These are phyloP conservation scores for Phalacrocorax carbo DNA, from an alignment of 2,113 vertebrate species.

Conservation along the genomic window DNA sequence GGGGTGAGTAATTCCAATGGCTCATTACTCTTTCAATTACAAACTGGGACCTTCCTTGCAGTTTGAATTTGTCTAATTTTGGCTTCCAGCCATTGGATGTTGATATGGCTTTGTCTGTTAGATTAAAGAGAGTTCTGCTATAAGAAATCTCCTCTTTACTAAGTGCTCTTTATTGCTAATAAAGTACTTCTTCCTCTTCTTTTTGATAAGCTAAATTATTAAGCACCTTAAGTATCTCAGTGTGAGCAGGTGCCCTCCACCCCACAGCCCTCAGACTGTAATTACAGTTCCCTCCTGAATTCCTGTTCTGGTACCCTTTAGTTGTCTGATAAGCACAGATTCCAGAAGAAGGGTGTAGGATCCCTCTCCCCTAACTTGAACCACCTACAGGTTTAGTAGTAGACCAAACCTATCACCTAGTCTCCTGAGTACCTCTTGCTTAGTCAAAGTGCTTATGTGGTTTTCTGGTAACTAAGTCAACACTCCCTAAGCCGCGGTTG, in stretches of 20 bases:
- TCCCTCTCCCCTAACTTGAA: not conserved
- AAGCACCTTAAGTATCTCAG: not conserved
- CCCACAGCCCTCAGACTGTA: not conserved
- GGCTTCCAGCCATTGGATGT: constrained; percentile 27
- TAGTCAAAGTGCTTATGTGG: not conserved
- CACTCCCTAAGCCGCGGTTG: not conserved
- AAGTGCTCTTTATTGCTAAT: not conserved
- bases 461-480: not conserved
- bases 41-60: constrained; percentile 32
- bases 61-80: constrained; percentile 44
- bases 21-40: constrained; percentile 61
- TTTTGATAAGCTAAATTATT: constrained; percentile 7
- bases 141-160: not conserved
- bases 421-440: not conserved
- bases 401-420: not conserved
- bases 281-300: not conserved
- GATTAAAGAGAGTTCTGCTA: not conserved
- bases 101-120: constrained; percentile 16
- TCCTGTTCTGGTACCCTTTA: not conserved
- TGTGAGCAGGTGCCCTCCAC: not conserved
- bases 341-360: not conserved
- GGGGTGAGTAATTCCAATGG: constrained; percentile 43
- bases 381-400: not conserved
- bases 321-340: not conserved
- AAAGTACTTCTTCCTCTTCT: not conserved